Percentiles rank a stretch among this genome's conserved stretches.
phyloP scores from a whole-genome alignment of 2,888 invertebrate genomes.

The Cryptocheilus praepositus region DNA sequence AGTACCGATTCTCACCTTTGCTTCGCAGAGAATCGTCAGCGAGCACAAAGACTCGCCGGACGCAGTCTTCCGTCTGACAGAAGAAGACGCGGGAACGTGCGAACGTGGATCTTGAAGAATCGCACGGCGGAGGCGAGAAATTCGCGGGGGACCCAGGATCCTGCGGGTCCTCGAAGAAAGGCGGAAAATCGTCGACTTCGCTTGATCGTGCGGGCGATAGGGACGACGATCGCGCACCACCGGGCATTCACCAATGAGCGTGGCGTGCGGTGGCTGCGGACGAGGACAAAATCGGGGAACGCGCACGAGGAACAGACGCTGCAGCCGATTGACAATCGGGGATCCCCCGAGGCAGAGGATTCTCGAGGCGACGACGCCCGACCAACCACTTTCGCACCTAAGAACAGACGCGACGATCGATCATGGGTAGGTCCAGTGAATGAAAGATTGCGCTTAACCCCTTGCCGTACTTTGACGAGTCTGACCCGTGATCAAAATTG shows the following conservation, averaged over 20 bases:
- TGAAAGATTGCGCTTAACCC: no score
- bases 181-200: constrained; percentile 39
- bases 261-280: constrained; percentile 53
- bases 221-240: constrained; percentile 58
- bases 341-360: constrained; percentile 30
- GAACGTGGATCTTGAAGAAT: no score
- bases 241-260: constrained; percentile 65
- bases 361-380: constrained; percentile 21
- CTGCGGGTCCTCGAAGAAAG: no score
- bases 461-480: no score
- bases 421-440: constrained; percentile 56
- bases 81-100: no score
- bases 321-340: constrained; percentile 54
- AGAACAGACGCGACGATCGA: constrained; percentile 22
- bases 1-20: background rate
- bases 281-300: constrained; percentile 65
- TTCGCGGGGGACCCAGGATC: no score
- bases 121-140: no score
- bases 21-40: background rate
- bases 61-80: no score
- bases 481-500: no score
- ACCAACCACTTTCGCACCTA: constrained; percentile 10
- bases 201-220: constrained; percentile 32
- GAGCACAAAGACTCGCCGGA: background rate
- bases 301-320: constrained; percentile 61